Base-by-base conservation (phyloP, 2,888 invertebrate species). In the Lasioglossum vierecki region DNA sequence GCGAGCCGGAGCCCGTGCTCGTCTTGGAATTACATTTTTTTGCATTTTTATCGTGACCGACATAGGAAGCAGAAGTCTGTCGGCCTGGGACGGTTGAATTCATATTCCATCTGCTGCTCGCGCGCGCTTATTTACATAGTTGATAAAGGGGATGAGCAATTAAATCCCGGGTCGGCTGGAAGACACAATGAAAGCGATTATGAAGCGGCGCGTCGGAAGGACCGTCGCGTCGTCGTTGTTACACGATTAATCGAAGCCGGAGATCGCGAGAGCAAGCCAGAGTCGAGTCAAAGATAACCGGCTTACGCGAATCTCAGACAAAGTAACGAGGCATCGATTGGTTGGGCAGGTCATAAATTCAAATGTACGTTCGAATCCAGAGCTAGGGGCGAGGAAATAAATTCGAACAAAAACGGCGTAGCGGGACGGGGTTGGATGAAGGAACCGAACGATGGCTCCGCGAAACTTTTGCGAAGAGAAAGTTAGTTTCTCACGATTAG, bases 401-500 rank as follows among this genome's bases (percentile, higher is more conserved):
- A 85, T 84, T 83, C 72, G 80, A 83, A 70, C 49, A 79, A 63
- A 83, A 85, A 86, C 73, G 85, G 85, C 71, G 44, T 74, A 39
- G 18, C 4, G 15, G 18, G 18, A 49, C 6, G 35, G 41, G 18
- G 71, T 13, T 57, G 41, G 82, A 60, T 72, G 76, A 13, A 57
- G 41, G 82, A 53, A 72, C 39, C 66, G 72, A 82, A 73, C 83
- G 84, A 82, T 66, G 79, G 81, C 72, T 78, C 74, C 82, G 76
- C 76, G 89, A 76, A 90, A 89, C 53, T 89, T 89, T 72, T 73
- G 41, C 87, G 78, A 84, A 80, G 87, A 75, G 85, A 90, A 91
- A 92, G 89, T 92, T 91, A 90, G 88, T 91, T 91, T 90, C 90
- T 87, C 87, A 83, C 91, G 89, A 93, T 93, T 91, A 92, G 87